Base-by-base conservation (phyloP, 2,113 vertebrate genomes). In the Corvus cornix region DNA sequence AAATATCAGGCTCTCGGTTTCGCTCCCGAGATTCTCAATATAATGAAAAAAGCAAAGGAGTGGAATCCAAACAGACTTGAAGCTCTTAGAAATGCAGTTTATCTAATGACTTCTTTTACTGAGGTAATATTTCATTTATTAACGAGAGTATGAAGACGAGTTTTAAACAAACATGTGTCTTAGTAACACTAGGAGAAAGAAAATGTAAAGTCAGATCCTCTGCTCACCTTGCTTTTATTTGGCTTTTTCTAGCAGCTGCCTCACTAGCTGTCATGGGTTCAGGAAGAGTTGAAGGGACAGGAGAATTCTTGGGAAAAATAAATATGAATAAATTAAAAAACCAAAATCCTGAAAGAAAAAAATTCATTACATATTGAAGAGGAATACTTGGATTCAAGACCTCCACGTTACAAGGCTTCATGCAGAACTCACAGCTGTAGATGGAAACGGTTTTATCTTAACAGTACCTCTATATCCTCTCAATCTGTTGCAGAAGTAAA, bases 171-270 rank as follows among this genome's bases (percentile, higher is more conserved):
- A 52, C 17, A 22, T 1, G 5, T 17, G 84, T n/a, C 62, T 67
- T 70, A 81, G 72, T 10, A 60, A 31, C 3, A 74, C 33, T 10
- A 78, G 30, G n/a, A 53, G 16, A 68, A 77, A n/a, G 8, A 35
- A 59, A 26, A 37, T 3, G 11, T 20, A 3, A 28, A 69, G 48
- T 20, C 44, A 52, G 12, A 46, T 28, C 9, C 3, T 4, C 73
- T 58, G 35, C 97, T 96, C 97, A 99, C 99, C 99, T 99, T 96
- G 99, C 98, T 98, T 99, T 99, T 41, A 99, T 99, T 98, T 99
- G 98, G 97, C 98, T 99, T 97, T 99, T 99, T 97, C 98, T 99
- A 95, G 99, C 99, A 97, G 99, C 99, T 75, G 99, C 99, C 95
- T 99, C 99, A 85, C 99, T 99, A 89, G 99, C 98, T 39, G 99